Evolutionary conservation across 2,113 vertebrate species (phyloP).

Genomic region (Passer domesticus): DNA sequence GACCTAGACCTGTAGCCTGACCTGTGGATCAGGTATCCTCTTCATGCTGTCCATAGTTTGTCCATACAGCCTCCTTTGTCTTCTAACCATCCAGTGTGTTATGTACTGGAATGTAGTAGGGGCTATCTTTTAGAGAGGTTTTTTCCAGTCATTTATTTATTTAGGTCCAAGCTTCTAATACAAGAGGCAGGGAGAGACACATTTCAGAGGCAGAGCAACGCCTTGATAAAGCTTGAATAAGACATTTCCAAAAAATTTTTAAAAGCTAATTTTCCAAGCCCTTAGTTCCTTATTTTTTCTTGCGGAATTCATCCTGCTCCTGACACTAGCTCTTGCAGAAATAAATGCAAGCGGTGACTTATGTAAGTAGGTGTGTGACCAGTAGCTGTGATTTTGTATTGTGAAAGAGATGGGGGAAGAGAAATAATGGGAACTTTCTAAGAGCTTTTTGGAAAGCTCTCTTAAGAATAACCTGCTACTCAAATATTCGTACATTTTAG

Average conservation of each 20-base stretch:
- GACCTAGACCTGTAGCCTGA: neutral
- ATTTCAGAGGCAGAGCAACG: neutral
- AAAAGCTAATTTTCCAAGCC: neutral
- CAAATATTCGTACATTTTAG: neutral
- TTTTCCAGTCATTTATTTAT: neutral
- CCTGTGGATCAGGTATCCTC: neutral
- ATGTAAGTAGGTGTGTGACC: neutral
- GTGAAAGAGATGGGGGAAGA: neutral
- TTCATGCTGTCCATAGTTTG: neutral
- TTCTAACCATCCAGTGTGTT: fast-evolving
- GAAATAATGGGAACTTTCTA: neutral
- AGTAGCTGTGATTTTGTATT: neutral
- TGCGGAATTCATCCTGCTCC: neutral
- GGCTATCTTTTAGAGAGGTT: neutral
- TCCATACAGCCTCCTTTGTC: neutral
- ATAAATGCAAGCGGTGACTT: neutral
- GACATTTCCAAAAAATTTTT: neutral
- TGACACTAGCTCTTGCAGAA: neutral
- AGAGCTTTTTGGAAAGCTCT: neutral
- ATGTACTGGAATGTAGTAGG: neutral
- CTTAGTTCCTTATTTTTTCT: neutral
- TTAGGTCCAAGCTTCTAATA: neutral
- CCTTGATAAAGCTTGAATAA: neutral
- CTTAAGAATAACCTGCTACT: neutral
- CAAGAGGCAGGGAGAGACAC: neutral